phyloP scores from a whole-genome alignment of 2,113 vertebrate species.

The Cyanoderma ruficeps region DNA sequence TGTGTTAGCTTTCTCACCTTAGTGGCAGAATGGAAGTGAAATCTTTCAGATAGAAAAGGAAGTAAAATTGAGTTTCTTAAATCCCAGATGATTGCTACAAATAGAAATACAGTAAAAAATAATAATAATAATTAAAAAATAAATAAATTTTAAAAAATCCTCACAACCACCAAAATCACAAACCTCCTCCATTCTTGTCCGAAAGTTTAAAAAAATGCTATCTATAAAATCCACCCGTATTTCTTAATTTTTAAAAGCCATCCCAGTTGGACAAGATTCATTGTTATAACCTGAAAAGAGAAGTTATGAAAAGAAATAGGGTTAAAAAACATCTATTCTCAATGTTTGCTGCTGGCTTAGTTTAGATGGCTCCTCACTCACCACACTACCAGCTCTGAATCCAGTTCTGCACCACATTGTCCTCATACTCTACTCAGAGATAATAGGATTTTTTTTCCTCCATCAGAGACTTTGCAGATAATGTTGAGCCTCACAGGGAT shows the following conservation, averaged over 20 bases:
- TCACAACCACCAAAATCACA: too few relatives aligned
- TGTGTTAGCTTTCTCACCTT: neutral
- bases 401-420: neutral
- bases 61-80: neutral
- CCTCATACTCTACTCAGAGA: neutral
- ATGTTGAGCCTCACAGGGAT: neutral
- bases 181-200: too few relatives aligned
- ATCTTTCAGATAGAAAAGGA: neutral
- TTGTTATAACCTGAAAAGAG: neutral
- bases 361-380: neutral
- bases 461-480: neutral
- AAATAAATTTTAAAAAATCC: too few relatives aligned
- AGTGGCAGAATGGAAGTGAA: neutral
- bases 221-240: neutral
- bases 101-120: neutral
- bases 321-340: neutral
- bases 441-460: neutral
- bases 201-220: neutral
- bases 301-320: neutral
- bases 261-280: neutral
- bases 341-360: neutral
- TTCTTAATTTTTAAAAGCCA: neutral
- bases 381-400: neutral
- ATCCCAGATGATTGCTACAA: neutral
- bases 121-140: too few relatives aligned